Evolutionary conservation across 2,113 vertebrate genomes (phyloP).

Genomic region (Triplophysa siluroides): DNA sequence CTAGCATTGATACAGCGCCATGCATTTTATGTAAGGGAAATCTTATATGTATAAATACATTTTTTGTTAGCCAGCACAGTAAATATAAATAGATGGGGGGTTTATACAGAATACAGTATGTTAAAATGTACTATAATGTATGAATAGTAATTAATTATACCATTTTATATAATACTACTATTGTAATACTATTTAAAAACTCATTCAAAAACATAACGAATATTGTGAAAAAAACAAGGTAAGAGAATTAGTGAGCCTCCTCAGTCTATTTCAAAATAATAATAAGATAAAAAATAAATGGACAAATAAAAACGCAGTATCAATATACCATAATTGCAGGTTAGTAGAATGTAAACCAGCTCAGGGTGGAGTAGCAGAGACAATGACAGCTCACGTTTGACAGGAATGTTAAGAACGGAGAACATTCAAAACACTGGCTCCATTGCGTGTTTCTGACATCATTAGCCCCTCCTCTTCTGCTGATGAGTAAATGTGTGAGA

Average conservation of each 20-base stretch:
- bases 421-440: conserved; percentile 2
- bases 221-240: background rate
- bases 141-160: no score
- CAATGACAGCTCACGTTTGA: conserved; percentile 17
- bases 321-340: background rate
- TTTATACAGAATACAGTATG: no score
- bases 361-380: conserved; percentile 12
- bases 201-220: no score
- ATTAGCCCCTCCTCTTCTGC: background rate
- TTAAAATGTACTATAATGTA: no score
- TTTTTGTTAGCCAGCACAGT: no score
- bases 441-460: background rate
- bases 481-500: background rate
- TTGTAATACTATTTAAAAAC: no score
- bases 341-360: conserved; percentile 9
- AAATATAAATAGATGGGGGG: no score
- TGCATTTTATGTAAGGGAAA: no score
- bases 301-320: background rate
- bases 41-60: no score
- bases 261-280: background rate
- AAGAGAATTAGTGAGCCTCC: no score
- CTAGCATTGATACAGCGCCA: no score
- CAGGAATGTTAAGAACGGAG: conserved; percentile 26
- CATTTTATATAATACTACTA: no score
- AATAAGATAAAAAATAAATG: conserved; percentile 9